phyloP scores from a whole-genome alignment of 2,888 invertebrate genomes.

The Agapostemon virescens region DNA sequence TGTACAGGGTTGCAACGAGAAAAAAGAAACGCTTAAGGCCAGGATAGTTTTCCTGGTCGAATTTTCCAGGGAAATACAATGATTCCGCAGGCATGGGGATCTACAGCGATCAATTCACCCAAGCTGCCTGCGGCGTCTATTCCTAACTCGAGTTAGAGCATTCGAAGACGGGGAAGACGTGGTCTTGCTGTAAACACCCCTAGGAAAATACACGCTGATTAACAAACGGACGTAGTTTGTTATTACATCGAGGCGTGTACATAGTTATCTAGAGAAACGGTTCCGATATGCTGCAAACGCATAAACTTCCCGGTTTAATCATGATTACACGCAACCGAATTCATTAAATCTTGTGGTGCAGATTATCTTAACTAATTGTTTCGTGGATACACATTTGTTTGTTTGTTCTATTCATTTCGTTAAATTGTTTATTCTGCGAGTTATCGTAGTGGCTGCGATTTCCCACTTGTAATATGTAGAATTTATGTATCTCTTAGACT shows the following conservation, averaged over 20 bases:
- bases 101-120: background rate
- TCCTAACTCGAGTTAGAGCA: background rate
- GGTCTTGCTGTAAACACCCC: background rate
- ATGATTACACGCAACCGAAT: background rate
- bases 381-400: background rate
- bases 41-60: background rate
- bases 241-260: background rate
- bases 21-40: background rate
- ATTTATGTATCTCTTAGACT: too few species aligned
- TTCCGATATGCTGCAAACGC: background rate
- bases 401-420: background rate
- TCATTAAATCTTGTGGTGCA: background rate
- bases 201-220: conserved; percentile 8
- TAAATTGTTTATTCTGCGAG: too few species aligned
- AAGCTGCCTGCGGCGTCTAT: background rate
- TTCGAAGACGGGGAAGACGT: background rate
- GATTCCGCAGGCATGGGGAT: background rate
- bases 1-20: background rate
- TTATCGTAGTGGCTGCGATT: too few species aligned
- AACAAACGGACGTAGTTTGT: conserved; percentile 1
- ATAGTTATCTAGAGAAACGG: background rate
- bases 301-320: background rate
- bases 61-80: background rate
- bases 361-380: background rate
- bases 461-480: too few species aligned